Base-by-base conservation (phyloP, 2,888 invertebrate species). In the Eilema depressum region DNA sequence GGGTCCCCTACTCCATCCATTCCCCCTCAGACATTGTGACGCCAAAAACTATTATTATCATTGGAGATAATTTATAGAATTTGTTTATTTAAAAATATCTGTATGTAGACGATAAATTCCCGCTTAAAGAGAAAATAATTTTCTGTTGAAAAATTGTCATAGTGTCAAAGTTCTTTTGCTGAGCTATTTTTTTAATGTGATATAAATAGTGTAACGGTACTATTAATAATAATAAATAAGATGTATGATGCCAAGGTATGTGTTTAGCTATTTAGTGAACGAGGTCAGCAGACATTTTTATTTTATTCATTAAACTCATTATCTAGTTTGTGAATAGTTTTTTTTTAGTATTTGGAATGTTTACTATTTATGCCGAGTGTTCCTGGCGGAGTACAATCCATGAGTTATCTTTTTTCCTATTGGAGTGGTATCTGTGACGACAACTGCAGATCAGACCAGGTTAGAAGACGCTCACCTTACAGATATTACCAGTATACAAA, bases 21-120 rank as follows among this genome's bases (percentile, higher is more conserved):
- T 86, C 92, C 92, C 92, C 88, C 85, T 75, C 87, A 93, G 93
- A 92, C 93, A 80, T 70, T 61, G 85, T 82, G 92, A 89, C 92
- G 91, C 90, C 92, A 82, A 86, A 88, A 88, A 92, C 91, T 90
- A 91, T 88, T 87, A 88, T 87, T 85, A 84, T 84, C 84, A 84
- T 85, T 75, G 80, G 80, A 85, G 30, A 79, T 77, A 81, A 83
- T 79, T 82, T 77, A 80, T 70, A 74, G 56, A 77, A 81, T 86
- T 83, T 76, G 76, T 85, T 81, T 81, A 81, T 79, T 75, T 71
- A 80, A 81, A 85, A 71, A 60, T 68, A 74, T 73, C 59, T 75
- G 63, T 69, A n/a, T 71, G 69, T 74, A 72, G 65, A 70, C 66
- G 60, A 75, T 76, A 83, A 83, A 80, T 80, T 64, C 66, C 57